phyloP scores from a whole-genome alignment of 2,797 vertebrate genomes.

The Aselliscus stoliczkanus region DNA sequence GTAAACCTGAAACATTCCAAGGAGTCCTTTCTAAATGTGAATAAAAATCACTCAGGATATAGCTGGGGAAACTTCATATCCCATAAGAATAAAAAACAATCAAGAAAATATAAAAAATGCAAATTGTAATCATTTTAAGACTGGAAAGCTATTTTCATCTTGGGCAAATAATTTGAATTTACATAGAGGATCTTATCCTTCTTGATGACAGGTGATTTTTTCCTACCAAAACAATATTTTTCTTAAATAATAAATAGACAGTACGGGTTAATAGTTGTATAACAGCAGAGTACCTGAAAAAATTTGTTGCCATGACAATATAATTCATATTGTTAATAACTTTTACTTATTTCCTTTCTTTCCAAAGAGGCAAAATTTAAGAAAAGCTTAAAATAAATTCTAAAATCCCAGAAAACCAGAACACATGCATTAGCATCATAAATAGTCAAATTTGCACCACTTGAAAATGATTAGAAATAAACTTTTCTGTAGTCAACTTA shows the following conservation, averaged over 20 bases:
- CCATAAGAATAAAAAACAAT: slow-evolving; percentile 26
- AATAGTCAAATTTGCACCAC: slow-evolving; percentile 41
- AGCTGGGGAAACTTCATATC: not conserved
- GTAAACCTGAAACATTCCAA: not conserved
- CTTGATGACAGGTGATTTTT: slow-evolving; percentile 77
- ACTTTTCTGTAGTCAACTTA: not conserved
- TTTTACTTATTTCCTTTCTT: slow-evolving; percentile 66
- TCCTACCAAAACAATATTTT: slow-evolving; percentile 74
- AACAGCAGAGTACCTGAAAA: slow-evolving; percentile 73
- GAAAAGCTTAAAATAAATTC: slow-evolving; percentile 65
- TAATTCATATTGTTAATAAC: slow-evolving; percentile 75
- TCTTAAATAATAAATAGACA: slow-evolving; percentile 80
- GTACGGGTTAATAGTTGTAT: slow-evolving; percentile 75
- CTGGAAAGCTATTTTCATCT: slow-evolving; percentile 75
- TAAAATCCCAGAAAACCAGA: not conserved
- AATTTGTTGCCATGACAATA: slow-evolving; percentile 80
- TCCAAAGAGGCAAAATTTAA: slow-evolving; percentile 63
- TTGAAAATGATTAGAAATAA: slow-evolving; percentile 56
- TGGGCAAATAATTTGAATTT: slow-evolving; percentile 75
- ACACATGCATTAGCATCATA: slow-evolving; percentile 8
- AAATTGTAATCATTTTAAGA: slow-evolving; percentile 72
- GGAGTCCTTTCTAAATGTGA: not conserved
- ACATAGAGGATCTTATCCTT: slow-evolving; percentile 69
- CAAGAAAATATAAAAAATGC: slow-evolving; percentile 68
- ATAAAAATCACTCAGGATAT: not conserved